Conservation (phyloP, 2,888 invertebrate species). For the Argyresthia albistria region DNA sequence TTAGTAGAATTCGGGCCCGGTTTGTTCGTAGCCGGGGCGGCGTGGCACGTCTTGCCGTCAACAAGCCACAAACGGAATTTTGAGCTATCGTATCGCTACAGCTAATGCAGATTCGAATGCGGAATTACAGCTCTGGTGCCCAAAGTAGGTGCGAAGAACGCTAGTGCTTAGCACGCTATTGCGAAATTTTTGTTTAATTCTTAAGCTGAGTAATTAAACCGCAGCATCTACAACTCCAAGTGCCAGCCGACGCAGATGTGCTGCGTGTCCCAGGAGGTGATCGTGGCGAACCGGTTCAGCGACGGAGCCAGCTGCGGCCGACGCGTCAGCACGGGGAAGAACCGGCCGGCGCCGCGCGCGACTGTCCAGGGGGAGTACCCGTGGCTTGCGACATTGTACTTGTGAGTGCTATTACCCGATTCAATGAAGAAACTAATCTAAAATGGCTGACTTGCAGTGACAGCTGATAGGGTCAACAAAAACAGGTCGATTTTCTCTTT, state of each 20-base stretch:
- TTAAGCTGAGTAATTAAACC: not conserved
- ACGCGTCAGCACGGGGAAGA: not conserved
- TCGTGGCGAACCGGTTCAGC: not conserved
- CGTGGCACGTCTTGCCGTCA: too few species aligned
- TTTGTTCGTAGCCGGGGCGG: too few species aligned
- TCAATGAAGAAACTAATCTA: too few species aligned
- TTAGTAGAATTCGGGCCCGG: too few species aligned
- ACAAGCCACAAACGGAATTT: too few species aligned
- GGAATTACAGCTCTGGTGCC: not conserved
- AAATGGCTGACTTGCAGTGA: too few species aligned
- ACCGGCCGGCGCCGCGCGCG: constrained; percentile 6
- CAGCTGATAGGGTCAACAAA: too few species aligned
- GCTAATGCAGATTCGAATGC: not conserved
- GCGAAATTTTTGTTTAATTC: not conserved
- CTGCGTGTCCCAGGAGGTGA: not conserved
- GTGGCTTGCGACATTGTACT: constrained; percentile 17
- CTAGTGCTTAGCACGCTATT: not conserved
- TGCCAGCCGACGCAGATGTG: not conserved
- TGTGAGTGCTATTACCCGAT: constrained; percentile 8
- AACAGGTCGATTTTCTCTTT: too few species aligned
- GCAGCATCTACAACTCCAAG: not conserved
- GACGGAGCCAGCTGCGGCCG: not conserved
- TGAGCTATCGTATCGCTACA: not conserved
- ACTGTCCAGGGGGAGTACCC: constrained; percentile 17
- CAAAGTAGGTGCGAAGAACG: not conserved